Evolutionary conservation across 2,113 vertebrate genomes (phyloP).

Genomic region (Megaceryle maxima): DNA sequence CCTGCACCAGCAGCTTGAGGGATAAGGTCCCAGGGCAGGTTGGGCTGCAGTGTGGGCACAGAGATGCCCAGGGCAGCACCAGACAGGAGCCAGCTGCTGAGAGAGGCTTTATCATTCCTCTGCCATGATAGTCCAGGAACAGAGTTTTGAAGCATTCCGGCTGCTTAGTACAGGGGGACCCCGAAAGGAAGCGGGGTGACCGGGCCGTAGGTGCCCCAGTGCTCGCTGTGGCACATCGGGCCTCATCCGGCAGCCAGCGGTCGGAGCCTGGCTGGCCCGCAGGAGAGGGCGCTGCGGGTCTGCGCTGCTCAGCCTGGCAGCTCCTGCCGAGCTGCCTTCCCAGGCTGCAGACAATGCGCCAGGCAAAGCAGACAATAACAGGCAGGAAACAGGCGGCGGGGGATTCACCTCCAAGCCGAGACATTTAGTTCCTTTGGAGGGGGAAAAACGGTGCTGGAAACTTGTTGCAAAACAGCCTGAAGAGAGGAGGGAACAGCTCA

Average conservation of each 20-base stretch:
- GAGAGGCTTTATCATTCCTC: background rate
- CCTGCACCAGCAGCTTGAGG: accelerated
- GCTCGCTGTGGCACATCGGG: accelerated
- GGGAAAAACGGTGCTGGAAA: background rate
- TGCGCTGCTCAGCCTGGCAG: background rate
- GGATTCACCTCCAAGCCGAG: background rate
- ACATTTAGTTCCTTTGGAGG: background rate
- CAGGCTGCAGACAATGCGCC: background rate
- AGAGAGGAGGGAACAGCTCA: background rate
- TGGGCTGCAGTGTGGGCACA: accelerated
- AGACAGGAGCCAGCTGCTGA: background rate
- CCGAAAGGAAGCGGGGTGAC: background rate
- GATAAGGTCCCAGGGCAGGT: background rate
- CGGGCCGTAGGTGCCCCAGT: accelerated
- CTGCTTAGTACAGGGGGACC: background rate
- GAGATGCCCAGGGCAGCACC: accelerated
- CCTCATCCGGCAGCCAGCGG: accelerated
- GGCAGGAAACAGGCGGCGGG: background rate
- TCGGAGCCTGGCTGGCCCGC: background rate
- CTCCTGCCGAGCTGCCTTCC: background rate
- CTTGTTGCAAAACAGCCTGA: accelerated
- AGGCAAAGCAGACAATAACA: background rate
- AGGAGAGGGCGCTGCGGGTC: slow-evolving; percentile 38
- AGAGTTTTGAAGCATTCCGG: accelerated
- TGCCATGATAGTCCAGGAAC: accelerated